Evolutionary conservation across 2,113 vertebrate genomes (phyloP).

Genomic region (Oryzias woworae): DNA sequence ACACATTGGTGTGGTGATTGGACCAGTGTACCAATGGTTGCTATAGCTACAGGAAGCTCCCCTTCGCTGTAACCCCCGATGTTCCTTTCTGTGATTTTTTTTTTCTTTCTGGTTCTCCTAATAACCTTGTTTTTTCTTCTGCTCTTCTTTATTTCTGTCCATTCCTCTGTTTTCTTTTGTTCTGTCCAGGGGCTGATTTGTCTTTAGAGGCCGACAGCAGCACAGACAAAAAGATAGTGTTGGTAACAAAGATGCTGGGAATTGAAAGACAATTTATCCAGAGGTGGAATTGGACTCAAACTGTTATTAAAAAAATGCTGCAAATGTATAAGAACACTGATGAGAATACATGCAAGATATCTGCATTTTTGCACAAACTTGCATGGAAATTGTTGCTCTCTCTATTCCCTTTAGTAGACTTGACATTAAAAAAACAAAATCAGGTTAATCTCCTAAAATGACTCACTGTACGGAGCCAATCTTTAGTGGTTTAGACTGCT

Average conservation of each 20-base stretch:
- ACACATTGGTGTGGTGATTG: slow-evolving; percentile 76
- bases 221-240: slow-evolving; percentile 20
- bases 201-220: slow-evolving; percentile 1
- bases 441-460: slow-evolving; percentile 38
- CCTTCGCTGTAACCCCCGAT: slow-evolving; percentile 49
- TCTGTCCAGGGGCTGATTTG: neutral
- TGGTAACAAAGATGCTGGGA: slow-evolving; percentile 44
- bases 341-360: slow-evolving; percentile 19
- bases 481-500: slow-evolving; percentile 20
- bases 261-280: slow-evolving; percentile 48
- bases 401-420: slow-evolving; percentile 2
- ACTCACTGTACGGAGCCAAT: slow-evolving; percentile 28
- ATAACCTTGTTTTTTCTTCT: slow-evolving; percentile 16
- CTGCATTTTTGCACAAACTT: slow-evolving; percentile 42
- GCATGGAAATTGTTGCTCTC: slow-evolving; percentile 21
- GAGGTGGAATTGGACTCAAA: slow-evolving; percentile 32
- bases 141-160: slow-evolving; percentile 3
- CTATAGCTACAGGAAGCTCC: slow-evolving; percentile 81
- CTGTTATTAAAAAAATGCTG: slow-evolving; percentile 45
- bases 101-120: slow-evolving; percentile 17
- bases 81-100: slow-evolving; percentile 35
- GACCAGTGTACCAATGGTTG: slow-evolving; percentile 74
- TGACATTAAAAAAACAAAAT: slow-evolving; percentile 29
- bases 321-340: slow-evolving; percentile 19
- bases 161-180: neutral